Evolutionary conservation across 2,113 vertebrate species (phyloP).

Genomic region (Procavia capensis): DNA sequence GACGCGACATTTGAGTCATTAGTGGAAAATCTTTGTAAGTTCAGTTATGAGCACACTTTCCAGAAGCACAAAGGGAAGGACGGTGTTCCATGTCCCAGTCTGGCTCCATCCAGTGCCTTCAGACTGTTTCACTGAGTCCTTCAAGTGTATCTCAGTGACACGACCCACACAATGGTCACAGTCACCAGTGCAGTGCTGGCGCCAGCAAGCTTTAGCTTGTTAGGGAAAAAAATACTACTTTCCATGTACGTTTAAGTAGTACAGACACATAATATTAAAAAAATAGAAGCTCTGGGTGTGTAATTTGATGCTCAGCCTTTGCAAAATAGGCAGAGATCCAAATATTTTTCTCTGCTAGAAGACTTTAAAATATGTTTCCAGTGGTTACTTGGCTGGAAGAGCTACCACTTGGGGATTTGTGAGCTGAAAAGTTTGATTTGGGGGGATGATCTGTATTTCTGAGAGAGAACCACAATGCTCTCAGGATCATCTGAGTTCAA

Average conservation of each 20-base stretch:
- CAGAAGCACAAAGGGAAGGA: constrained; percentile 70
- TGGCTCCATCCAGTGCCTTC: constrained; percentile 65
- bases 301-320: constrained; percentile 87
- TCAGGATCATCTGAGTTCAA: constrained; percentile 65
- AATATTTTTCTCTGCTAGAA: constrained; percentile 85
- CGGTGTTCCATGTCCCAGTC: constrained; percentile 65
- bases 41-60: constrained; percentile 72
- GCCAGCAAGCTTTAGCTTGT: constrained; percentile 87
- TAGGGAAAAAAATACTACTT: constrained; percentile 83
- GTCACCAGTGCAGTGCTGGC: constrained; percentile 81
- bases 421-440: constrained; percentile 82
- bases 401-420: constrained; percentile 77
- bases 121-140: constrained; percentile 61
- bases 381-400: constrained; percentile 85
- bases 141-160: constrained; percentile 74
- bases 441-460: constrained; percentile 79
- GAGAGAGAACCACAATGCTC: constrained; percentile 76
- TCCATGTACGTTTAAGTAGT: constrained; percentile 86
- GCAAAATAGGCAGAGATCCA: constrained; percentile 87
- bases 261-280: constrained; percentile 88
- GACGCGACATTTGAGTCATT: constrained; percentile 73
- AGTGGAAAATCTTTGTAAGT: constrained; percentile 76
- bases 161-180: constrained; percentile 78
- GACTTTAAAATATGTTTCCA: constrained; percentile 86
- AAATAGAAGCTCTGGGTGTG: constrained; percentile 84